A percentile compares a stretch with the other conserved stretches of the same genome.
Conservation (phyloP, 2,888 invertebrate genomes). For the Apoda limacodes region DNA sequence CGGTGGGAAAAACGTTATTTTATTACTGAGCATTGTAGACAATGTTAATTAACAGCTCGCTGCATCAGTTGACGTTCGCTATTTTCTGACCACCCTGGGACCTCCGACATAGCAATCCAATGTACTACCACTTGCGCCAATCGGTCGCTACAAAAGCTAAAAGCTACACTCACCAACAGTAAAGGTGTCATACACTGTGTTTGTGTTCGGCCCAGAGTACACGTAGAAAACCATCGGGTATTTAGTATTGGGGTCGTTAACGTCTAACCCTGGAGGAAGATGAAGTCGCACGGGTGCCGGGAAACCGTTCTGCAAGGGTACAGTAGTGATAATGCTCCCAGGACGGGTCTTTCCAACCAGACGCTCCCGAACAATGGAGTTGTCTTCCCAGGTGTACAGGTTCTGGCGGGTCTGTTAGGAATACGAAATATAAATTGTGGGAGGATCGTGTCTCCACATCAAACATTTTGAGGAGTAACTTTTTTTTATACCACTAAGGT, state of each 20-base stretch:
- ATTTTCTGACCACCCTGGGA: too few species aligned
- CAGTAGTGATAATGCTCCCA: conserved; percentile 60
- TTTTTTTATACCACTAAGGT: too few species aligned
- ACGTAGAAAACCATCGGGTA: conserved; percentile 82
- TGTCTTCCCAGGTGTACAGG: conserved; percentile 70
- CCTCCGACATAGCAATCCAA: too few species aligned
- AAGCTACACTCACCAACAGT: conserved; percentile 64
- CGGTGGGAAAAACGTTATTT: too few species aligned
- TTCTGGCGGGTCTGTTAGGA: conserved; percentile 25
- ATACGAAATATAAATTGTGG: neutral
- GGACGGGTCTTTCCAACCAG: conserved; percentile 65
- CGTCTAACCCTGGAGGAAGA: conserved; percentile 75
- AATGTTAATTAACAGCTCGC: too few species aligned
- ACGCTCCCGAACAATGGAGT: conserved; percentile 59
- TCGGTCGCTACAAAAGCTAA: too few species aligned
- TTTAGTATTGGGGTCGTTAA: conserved; percentile 56
- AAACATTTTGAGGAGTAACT: too few species aligned
- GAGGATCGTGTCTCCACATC: neutral
- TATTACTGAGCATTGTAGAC: too few species aligned
- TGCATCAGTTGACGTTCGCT: too few species aligned
- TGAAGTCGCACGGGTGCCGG: conserved; percentile 73
- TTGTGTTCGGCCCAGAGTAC: conserved; percentile 89
- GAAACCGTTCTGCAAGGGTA: conserved; percentile 69
- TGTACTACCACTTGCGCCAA: too few species aligned
- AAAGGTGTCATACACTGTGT: conserved; percentile 78